phyloP scores from a whole-genome alignment of 2,888 invertebrate genomes.

The Mesochorus sp. region DNA sequence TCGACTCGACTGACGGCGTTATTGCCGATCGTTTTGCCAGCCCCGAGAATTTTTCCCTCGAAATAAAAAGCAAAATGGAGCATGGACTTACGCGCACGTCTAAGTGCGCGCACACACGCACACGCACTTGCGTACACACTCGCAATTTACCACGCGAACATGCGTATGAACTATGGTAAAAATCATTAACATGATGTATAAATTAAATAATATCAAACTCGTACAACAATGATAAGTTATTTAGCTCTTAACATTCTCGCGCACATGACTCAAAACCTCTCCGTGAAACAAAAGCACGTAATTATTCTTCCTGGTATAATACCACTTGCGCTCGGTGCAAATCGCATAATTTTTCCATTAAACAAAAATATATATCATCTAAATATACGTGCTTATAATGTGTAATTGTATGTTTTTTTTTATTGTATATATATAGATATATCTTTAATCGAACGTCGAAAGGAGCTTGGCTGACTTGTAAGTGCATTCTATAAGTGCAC shows the following conservation, averaged over 20 bases:
- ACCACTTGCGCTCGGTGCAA: not conserved
- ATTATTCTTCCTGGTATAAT: constrained; percentile 31
- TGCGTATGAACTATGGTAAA: constrained; percentile 13
- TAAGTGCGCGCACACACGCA: not conserved
- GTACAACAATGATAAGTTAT: no score
- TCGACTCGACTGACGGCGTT: constrained; percentile 37
- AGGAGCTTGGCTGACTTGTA: constrained; percentile 11
- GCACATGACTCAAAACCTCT: not conserved
- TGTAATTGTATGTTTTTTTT: no score
- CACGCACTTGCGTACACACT: not conserved
- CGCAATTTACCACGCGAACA: not conserved
- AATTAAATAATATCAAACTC: no score
- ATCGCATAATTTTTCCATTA: constrained; percentile 38
- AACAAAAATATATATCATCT: not conserved
- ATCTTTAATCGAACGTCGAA: not conserved
- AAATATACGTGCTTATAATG: not conserved
- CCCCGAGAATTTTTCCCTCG: constrained; percentile 19
- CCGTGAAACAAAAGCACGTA: constrained; percentile 9
- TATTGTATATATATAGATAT: no score
- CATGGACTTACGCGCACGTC: no score
- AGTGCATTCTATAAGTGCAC: no score
- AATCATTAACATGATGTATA: not conserved
- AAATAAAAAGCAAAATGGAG: not conserved
- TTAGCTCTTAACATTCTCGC: no score
- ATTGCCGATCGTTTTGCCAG: constrained; percentile 1